These are phyloP conservation scores for Nymphalis polychloros DNA, from an alignment of 2,888 invertebrate species.

Conservation along the genomic window DNA sequence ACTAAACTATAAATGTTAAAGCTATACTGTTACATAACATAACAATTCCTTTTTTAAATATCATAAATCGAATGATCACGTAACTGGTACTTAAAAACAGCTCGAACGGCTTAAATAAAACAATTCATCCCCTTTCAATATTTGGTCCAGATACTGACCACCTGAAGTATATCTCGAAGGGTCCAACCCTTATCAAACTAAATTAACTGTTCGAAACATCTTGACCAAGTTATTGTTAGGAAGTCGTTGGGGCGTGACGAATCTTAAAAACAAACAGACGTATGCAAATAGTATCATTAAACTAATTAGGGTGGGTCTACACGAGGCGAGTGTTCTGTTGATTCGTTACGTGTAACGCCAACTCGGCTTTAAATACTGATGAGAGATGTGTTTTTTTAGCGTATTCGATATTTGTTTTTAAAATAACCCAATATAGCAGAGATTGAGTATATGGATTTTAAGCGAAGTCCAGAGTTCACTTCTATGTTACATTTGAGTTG, in stretches of 20 bases:
- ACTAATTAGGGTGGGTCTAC: slow-evolving; percentile 51
- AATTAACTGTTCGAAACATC: slow-evolving; percentile 79
- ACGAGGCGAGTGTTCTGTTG: slow-evolving; percentile 12
- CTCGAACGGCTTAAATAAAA: slow-evolving; percentile 29
- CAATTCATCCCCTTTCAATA: slow-evolving; percentile 56
- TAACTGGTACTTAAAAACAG: slow-evolving; percentile 23
- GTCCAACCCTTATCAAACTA: slow-evolving; percentile 77
- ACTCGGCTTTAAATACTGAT: neutral
- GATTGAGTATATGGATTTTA: no score
- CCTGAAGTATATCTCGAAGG: slow-evolving; percentile 66
- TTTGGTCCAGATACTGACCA: slow-evolving; percentile 65
- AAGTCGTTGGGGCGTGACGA: slow-evolving; percentile 54
- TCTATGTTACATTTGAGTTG: no score
- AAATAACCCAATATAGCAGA: no score
- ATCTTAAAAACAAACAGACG: slow-evolving; percentile 67
- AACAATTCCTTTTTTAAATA: neutral
- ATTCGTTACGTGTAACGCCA: slow-evolving; percentile 17
- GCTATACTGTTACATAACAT: no score
- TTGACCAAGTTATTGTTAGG: slow-evolving; percentile 77
- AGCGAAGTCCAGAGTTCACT: no score
- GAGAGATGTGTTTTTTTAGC: neutral
- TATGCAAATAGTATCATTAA: slow-evolving; percentile 63
- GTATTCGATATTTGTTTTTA: neutral
- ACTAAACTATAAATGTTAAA: no score
- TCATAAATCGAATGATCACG: neutral